A percentile compares a stretch with the other conserved stretches of the same genome.
Evolutionary conservation across 2,888 invertebrate species (phyloP).

Genomic region (Thysanoteuthis rhombus): DNA sequence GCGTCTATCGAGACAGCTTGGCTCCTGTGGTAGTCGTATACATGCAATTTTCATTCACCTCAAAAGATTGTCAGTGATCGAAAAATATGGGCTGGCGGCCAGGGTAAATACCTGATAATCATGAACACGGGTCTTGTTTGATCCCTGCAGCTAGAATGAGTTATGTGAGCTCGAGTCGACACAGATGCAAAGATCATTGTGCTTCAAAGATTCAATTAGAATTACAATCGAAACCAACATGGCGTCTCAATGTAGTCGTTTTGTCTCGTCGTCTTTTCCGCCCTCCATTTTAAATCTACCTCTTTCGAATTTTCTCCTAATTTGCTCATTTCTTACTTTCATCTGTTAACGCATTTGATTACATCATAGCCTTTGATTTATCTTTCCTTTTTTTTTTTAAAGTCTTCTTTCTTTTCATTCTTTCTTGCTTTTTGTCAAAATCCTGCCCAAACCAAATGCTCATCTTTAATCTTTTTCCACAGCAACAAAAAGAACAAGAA

Average conservation of each 20-base stretch:
- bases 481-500: no score
- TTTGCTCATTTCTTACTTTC: no score
- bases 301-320: no score
- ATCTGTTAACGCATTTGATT: no score
- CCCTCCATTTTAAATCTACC: no score
- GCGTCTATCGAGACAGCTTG: neutral
- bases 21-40: neutral
- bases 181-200: neutral
- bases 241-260: neutral
- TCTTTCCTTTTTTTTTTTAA: no score
- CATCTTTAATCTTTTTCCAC: no score
- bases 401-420: no score
- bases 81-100: neutral
- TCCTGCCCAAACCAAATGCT: no score
- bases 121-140: neutral
- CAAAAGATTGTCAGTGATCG: neutral
- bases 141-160: neutral
- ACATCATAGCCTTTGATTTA: no score
- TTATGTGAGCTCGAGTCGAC: neutral
- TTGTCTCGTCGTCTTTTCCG: neutral
- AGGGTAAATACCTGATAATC: neutral
- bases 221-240: neutral
- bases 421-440: no score
- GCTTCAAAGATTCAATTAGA: neutral
- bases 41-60: neutral